Conservation (phyloP, 2,113 vertebrate species). For the Ursus arctos region DNA sequence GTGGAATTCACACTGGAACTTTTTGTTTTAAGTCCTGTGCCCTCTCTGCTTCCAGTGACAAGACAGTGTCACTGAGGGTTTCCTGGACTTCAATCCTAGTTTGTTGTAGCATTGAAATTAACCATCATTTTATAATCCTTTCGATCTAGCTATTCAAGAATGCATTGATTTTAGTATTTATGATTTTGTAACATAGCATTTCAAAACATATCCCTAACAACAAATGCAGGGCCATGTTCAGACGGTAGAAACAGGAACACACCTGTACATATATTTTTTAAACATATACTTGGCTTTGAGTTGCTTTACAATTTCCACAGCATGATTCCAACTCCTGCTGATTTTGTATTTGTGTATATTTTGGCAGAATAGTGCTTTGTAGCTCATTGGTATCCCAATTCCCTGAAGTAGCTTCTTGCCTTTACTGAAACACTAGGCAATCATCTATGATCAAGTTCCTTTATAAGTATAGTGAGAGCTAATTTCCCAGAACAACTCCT, state of each 20-base stretch:
- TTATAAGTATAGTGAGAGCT: conserved; percentile 67
- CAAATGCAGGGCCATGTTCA: not conserved
- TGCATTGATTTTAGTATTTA: not conserved
- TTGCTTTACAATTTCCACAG: conserved; percentile 20
- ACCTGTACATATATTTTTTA: rapidly evolving
- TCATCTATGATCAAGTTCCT: conserved; percentile 52
- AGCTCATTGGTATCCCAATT: not conserved
- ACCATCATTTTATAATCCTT: not conserved
- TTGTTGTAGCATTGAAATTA: not conserved
- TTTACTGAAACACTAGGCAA: conserved; percentile 64
- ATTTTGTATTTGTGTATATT: not conserved
- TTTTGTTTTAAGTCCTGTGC: not conserved
- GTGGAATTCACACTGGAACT: not conserved
- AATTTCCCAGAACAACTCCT: conserved; percentile 76
- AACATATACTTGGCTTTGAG: not conserved
- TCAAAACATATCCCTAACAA: not conserved
- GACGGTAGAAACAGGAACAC: not conserved
- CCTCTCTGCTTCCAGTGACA: not conserved
- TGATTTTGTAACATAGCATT: not conserved
- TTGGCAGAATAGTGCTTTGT: not conserved
- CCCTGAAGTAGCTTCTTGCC: conserved; percentile 51
- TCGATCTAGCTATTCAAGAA: not conserved
- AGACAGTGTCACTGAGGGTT: not conserved
- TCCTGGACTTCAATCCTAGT: not conserved
- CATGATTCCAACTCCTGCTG: not conserved